Evolutionary conservation across 1,140 invertebrate species (phyloP).

Genomic region (Pteromalus puparum): DNA sequence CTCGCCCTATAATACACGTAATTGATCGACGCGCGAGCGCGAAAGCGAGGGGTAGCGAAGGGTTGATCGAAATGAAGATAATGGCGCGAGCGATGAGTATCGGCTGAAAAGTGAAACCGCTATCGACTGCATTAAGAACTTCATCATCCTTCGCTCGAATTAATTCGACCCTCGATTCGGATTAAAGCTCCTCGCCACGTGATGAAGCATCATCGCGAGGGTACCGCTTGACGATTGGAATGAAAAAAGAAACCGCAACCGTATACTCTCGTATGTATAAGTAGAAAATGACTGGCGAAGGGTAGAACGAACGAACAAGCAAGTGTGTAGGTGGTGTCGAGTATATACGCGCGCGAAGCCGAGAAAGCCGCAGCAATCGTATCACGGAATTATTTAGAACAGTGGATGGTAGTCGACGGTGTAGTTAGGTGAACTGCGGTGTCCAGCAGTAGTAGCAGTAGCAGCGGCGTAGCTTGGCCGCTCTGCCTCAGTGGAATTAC

Average conservation of each 20-base stretch:
- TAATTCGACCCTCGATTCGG: neutral
- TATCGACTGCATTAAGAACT: neutral
- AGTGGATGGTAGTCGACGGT: conserved; percentile 69
- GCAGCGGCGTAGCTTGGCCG: no score
- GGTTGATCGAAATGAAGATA: neutral
- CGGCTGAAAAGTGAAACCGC: neutral
- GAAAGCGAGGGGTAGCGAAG: neutral
- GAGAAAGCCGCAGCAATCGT: conserved; percentile 70
- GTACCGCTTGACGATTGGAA: no score
- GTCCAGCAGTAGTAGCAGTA: conserved; percentile 62
- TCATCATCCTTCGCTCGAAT: neutral
- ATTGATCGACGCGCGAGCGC: no score
- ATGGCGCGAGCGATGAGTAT: neutral
- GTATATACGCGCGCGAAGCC: conserved; percentile 55
- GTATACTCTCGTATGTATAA: no score
- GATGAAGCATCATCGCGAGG: no score
- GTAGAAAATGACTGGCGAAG: neutral
- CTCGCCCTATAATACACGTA: neutral
- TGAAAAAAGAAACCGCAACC: no score
- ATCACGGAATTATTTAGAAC: conserved; percentile 72
- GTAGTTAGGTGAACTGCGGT: conserved; percentile 69
- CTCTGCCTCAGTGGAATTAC: conserved; percentile 55
- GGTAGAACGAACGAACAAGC: conserved; percentile 28
- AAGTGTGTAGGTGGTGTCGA: neutral
- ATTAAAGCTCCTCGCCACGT: no score